Percentiles rank a stretch among this genome's conserved stretches.
phyloP scores from a whole-genome alignment of 2,113 vertebrate genomes.

The Myrmecophaga tridactyla region DNA sequence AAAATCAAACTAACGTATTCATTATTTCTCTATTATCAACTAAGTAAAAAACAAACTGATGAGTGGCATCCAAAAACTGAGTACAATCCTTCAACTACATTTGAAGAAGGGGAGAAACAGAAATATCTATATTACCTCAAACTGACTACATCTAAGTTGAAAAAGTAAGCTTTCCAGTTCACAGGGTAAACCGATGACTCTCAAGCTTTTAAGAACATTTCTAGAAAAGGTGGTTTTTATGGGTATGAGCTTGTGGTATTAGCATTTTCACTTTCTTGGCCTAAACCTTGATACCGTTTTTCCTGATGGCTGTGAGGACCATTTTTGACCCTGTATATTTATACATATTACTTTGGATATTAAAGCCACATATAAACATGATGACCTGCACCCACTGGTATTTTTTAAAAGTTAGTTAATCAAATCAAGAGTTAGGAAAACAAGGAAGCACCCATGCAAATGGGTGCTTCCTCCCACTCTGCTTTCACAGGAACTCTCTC shows the following conservation, averaged over 20 bases:
- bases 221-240: background rate
- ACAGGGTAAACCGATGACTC: background rate
- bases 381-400: background rate
- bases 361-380: background rate
- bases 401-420: background rate
- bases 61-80: background rate
- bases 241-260: background rate
- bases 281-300: background rate
- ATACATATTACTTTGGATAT: background rate
- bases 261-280: background rate
- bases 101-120: background rate
- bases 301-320: background rate
- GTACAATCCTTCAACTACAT: background rate
- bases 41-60: background rate
- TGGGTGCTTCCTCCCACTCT: background rate
- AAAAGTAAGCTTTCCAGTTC: background rate
- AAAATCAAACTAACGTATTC: background rate
- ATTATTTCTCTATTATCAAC: constrained; percentile 9
- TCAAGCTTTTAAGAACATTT: background rate
- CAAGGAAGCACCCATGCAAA: background rate
- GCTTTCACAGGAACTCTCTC: background rate
- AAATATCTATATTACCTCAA: background rate
- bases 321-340: background rate
- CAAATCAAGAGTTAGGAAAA: background rate
- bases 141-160: background rate